Evolutionary conservation across 2,797 vertebrate species (phyloP).

Genomic region (Eremophila alpestris): DNA sequence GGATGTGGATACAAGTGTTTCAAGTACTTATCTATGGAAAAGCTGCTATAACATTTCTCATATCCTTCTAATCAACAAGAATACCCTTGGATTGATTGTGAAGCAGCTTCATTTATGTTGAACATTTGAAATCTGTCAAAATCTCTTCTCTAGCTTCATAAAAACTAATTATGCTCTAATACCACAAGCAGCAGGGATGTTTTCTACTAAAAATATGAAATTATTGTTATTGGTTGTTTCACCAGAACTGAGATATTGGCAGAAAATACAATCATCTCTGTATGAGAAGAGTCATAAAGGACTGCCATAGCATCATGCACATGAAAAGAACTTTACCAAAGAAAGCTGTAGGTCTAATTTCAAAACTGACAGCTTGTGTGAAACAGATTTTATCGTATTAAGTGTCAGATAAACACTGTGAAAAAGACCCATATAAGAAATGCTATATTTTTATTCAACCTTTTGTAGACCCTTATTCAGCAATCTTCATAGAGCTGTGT

Average conservation of each 20-base stretch:
- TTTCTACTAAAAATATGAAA: neutral
- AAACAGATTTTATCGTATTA: neutral
- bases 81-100: neutral
- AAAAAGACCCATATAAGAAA: neutral
- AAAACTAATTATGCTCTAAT: neutral
- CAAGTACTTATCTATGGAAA: neutral
- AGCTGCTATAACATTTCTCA: neutral
- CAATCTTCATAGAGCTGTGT: neutral
- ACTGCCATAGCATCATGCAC: neutral
- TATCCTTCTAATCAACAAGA: neutral
- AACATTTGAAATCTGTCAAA: neutral
- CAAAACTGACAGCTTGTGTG: neutral
- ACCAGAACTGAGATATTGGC: neutral
- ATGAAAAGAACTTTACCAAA: neutral
- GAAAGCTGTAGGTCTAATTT: neutral
- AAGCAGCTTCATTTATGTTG: neutral
- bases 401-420: neutral
- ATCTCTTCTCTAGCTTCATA: neutral
- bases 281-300: neutral
- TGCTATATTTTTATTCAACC: neutral
- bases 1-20: neutral
- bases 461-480: neutral
- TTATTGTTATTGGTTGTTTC: neutral
- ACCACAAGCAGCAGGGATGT: neutral
- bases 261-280: neutral